These are phyloP conservation scores for Chlorops oryzae DNA, from an alignment of 1,140 invertebrate genomes.

Conservation along the genomic window DNA sequence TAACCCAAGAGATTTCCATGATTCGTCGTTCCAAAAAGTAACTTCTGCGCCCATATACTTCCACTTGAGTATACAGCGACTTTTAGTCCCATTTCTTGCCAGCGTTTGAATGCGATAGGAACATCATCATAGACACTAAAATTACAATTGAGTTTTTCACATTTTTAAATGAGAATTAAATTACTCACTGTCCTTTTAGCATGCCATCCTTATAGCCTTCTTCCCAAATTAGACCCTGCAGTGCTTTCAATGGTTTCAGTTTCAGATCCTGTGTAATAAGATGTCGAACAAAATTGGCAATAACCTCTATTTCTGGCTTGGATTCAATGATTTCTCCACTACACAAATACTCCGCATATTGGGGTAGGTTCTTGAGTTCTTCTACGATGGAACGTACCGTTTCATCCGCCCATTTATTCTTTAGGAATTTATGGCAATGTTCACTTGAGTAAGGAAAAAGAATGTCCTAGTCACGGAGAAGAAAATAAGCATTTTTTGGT, in stretches of 20 bases:
- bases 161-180: constrained; percentile 13
- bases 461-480: constrained; percentile 63
- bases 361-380: constrained; percentile 53
- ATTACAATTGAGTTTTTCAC: constrained; percentile 24
- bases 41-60: constrained; percentile 82
- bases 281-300: constrained; percentile 30
- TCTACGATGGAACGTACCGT: constrained; percentile 63
- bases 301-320: background rate
- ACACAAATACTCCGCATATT: constrained; percentile 34
- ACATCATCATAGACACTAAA: constrained; percentile 84
- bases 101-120: constrained; percentile 61
- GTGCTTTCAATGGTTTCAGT: constrained; percentile 69
- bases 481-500: background rate
- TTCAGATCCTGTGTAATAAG: constrained; percentile 77
- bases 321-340: constrained; percentile 49
- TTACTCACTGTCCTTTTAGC: constrained; percentile 82
- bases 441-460: constrained; percentile 75
- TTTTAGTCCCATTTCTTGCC: constrained; percentile 59
- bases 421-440: constrained; percentile 67
- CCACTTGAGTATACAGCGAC: constrained; percentile 90
- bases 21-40: constrained; percentile 72
- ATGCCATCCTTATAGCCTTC: constrained; percentile 71
- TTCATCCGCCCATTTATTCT: constrained; percentile 61
- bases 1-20: constrained; percentile 70
- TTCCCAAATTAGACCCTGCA: constrained; percentile 86